Conservation (phyloP, 2,888 invertebrate species). For the Thereva nobilitata region DNA sequence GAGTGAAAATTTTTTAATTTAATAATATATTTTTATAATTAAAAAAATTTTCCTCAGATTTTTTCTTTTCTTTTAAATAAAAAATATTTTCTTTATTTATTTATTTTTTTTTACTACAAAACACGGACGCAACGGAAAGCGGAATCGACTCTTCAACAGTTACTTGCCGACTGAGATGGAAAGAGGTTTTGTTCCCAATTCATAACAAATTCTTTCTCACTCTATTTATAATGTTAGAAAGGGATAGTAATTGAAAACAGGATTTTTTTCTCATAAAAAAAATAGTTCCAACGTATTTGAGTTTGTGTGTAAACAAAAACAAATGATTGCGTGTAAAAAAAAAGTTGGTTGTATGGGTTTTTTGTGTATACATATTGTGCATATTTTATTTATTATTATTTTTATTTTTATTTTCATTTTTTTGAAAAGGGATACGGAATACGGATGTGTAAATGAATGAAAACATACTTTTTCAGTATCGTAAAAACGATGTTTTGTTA, state of each 20-base stretch:
- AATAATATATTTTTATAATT: too few relatives aligned
- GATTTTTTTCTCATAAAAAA: not conserved
- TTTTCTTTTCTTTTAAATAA: not conserved
- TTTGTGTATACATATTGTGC: too few relatives aligned
- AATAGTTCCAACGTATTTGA: not conserved
- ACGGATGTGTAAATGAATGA: too few relatives aligned
- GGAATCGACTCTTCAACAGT: constrained; percentile 35
- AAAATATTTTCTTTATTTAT: not conserved
- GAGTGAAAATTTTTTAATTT: too few relatives aligned
- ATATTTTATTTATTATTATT: too few relatives aligned
- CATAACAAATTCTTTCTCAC: constrained; percentile 29
- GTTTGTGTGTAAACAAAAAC: not conserved
- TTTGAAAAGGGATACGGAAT: too few relatives aligned
- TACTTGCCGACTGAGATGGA: constrained; percentile 39
- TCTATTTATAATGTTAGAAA: not conserved
- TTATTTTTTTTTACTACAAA: not conserved
- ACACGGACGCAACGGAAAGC: constrained; percentile 10
- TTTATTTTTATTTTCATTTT: too few relatives aligned
- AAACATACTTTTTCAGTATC: too few relatives aligned
- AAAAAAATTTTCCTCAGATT: not conserved
- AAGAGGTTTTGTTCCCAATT: constrained; percentile 34
- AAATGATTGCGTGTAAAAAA: too few relatives aligned
- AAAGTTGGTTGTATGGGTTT: too few relatives aligned
- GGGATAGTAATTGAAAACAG: constrained; percentile 21
- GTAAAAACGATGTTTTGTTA: too few relatives aligned